Percentiles rank a stretch among this genome's conserved stretches.
Conservation (phyloP, 2,888 invertebrate species). For the Hylaea fasciaria region DNA sequence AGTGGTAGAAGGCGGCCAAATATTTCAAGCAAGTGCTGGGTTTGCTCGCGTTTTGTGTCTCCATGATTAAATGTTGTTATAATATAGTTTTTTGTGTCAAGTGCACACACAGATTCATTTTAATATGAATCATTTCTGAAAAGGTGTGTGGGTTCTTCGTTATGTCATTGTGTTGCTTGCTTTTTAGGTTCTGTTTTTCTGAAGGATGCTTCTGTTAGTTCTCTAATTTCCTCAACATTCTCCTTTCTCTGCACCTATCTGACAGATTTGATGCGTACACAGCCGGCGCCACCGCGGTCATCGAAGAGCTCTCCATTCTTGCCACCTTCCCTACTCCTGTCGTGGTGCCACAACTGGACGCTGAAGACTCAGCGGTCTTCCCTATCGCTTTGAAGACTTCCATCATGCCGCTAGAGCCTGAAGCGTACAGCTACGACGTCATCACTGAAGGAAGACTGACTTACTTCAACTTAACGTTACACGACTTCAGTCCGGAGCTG, state of each 20-base stretch:
- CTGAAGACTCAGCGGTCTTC: slow-evolving; percentile 69
- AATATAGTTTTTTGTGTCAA: too few species aligned
- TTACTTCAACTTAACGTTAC: slow-evolving; percentile 53
- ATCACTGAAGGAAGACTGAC: slow-evolving; percentile 39
- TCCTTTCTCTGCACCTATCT: slow-evolving; percentile 6
- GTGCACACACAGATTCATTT: background rate
- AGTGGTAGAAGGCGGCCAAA: too few species aligned
- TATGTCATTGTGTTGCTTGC: too few species aligned
- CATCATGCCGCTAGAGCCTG: slow-evolving; percentile 77
- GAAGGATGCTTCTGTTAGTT: too few species aligned
- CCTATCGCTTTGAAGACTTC: slow-evolving; percentile 79
- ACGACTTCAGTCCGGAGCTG: slow-evolving; percentile 59
- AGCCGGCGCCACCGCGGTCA: slow-evolving; percentile 67
- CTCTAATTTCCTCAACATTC: background rate
- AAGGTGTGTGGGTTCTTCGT: too few species aligned
- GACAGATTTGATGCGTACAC: slow-evolving; percentile 75
- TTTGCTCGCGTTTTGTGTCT: background rate
- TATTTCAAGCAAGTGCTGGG: background rate
- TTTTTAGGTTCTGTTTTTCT: too few species aligned
- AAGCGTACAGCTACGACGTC: slow-evolving; percentile 58
- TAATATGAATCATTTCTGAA: too few species aligned
- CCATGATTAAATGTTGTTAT: background rate
- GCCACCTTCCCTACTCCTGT: slow-evolving; percentile 71
- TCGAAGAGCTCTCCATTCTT: slow-evolving; percentile 74
- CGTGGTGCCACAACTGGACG: slow-evolving; percentile 47